Evolutionary conservation across 2,113 vertebrate species (phyloP).

Genomic region (Ageneiosus marmoratus): DNA sequence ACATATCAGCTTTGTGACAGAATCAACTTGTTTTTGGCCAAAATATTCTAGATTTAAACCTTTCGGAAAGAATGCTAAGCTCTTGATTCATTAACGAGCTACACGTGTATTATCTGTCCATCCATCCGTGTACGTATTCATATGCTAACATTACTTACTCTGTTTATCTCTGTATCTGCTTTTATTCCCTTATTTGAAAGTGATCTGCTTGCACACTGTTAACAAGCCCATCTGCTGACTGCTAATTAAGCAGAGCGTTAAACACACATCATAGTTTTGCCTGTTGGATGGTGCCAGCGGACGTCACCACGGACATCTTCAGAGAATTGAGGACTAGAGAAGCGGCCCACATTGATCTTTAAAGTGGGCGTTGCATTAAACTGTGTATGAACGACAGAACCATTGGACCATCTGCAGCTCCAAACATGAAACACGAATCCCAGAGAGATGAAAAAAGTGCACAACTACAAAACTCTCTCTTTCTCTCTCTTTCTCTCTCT

Average conservation of each 20-base stretch:
- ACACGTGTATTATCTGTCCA: neutral
- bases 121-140: neutral
- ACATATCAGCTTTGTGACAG: neutral
- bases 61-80: neutral
- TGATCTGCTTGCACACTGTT: conserved; percentile 20
- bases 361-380: conserved; percentile 15
- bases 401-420: conserved; percentile 9
- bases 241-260: conserved; percentile 18
- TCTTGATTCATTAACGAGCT: neutral
- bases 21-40: neutral
- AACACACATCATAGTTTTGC: neutral
- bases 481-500: conserved; percentile 1
- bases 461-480: neutral
- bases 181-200: conserved; percentile 14
- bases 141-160: neutral
- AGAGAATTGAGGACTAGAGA: conserved; percentile 8
- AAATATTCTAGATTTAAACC: no score
- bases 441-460: conserved; percentile 13
- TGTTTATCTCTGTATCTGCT: neutral
- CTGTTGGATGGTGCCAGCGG: conserved; percentile 18
- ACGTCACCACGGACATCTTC: neutral
- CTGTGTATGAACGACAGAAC: neutral
- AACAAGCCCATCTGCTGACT: conserved; percentile 31
- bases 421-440: neutral
- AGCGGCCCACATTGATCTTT: neutral